Evolutionary conservation across 1,140 invertebrate species (phyloP).

Genomic region (Drosophila triauraria): DNA sequence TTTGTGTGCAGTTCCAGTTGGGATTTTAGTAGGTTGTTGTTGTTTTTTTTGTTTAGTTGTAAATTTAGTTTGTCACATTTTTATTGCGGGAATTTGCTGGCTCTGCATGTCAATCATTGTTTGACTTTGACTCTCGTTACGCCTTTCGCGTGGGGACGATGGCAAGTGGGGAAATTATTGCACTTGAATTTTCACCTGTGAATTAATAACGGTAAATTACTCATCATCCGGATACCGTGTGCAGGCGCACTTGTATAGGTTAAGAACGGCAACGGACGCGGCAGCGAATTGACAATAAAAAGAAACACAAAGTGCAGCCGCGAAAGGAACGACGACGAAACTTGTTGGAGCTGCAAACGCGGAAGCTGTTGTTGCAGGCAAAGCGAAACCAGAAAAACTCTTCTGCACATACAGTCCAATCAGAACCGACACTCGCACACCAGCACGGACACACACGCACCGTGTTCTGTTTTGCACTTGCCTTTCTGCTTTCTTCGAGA

Average conservation of each 20-base stretch:
- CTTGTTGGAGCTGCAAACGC: slow-evolving; percentile 74
- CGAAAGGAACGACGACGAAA: slow-evolving; percentile 56
- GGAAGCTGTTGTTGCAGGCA: slow-evolving; percentile 65
- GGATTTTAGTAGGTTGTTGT: slow-evolving; percentile 12
- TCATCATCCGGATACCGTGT: slow-evolving; percentile 35
- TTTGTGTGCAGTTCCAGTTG: slow-evolving; percentile 26
- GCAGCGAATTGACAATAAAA: slow-evolving; percentile 75
- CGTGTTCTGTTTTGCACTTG: slow-evolving; percentile 60
- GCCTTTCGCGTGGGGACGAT: background rate
- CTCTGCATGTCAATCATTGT: background rate
- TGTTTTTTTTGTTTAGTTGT: background rate
- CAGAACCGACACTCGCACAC: slow-evolving; percentile 49
- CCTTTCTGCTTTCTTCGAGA: slow-evolving; percentile 70
- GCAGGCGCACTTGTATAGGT: slow-evolving; percentile 22
- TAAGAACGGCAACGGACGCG: slow-evolving; percentile 54
- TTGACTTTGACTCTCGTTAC: slow-evolving; percentile 17
- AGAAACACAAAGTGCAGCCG: slow-evolving; percentile 76
- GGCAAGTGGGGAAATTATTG: slow-evolving; percentile 56
- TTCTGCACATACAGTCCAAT: slow-evolving; percentile 65
- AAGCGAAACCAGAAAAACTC: slow-evolving; percentile 68
- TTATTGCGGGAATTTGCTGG: slow-evolving; percentile 3
- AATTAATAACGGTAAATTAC: slow-evolving; percentile 80
- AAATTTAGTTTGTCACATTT: slow-evolving; percentile 30
- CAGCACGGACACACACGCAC: slow-evolving; percentile 16
- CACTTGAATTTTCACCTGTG: slow-evolving; percentile 69